Evolutionary conservation across 2,888 invertebrate species (phyloP).

Genomic region (Gari tellinella): DNA sequence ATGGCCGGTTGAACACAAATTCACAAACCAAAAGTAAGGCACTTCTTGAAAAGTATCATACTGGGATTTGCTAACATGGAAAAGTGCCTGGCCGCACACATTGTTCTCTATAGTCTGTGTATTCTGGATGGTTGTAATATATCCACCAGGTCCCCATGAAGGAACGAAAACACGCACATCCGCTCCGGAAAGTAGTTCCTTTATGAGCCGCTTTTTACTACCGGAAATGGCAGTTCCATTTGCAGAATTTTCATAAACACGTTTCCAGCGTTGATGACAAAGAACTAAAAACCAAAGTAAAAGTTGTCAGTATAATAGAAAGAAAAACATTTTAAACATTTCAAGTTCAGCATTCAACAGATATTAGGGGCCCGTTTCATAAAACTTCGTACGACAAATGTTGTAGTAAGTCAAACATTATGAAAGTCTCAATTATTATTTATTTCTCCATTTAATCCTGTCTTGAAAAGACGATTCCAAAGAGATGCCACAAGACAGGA

Average conservation of each 20-base stretch:
- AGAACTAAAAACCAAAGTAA: constrained; percentile 38
- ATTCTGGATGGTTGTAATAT: constrained; percentile 58
- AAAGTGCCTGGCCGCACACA: constrained; percentile 58
- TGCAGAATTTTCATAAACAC: constrained; percentile 59
- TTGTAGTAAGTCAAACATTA: too few species aligned
- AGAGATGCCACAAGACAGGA: too few species aligned
- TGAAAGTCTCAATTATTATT: too few species aligned
- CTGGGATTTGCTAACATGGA: constrained; percentile 53
- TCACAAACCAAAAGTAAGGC: constrained; percentile 60
- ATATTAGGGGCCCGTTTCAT: too few species aligned
- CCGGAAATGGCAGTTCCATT: constrained; percentile 63
- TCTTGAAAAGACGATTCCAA: too few species aligned
- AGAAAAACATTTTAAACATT: too few species aligned
- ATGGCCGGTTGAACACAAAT: constrained; percentile 55
- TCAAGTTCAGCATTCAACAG: too few species aligned
- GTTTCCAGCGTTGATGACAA: constrained; percentile 65
- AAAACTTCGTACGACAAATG: too few species aligned
- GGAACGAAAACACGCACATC: constrained; percentile 64
- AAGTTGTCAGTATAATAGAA: too few species aligned
- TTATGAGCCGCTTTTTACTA: constrained; percentile 53
- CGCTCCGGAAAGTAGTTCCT: constrained; percentile 56
- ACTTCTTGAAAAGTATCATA: constrained; percentile 57
- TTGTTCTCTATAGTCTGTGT: constrained; percentile 59
- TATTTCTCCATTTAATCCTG: too few species aligned
- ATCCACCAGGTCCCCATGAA: constrained; percentile 60